A percentile compares a stretch with the other conserved stretches of the same genome.
phyloP scores from a whole-genome alignment of 92 coral and sea anemone genomes.

The Montipora capitata region DNA sequence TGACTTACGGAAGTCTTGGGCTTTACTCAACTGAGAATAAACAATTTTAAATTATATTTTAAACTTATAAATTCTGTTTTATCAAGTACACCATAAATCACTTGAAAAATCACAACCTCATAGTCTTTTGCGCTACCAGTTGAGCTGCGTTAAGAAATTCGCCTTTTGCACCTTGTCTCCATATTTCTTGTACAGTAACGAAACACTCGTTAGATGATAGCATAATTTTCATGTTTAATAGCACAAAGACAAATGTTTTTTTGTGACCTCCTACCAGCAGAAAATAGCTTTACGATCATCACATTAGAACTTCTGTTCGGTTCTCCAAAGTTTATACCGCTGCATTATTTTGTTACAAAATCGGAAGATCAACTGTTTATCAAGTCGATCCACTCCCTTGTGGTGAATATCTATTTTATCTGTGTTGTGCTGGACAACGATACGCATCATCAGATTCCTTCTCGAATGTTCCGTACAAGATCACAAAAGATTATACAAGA shows the following conservation, averaged over 20 bases:
- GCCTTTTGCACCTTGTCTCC: not conserved
- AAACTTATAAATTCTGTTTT: not conserved
- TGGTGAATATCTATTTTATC: slow-evolving; percentile 33
- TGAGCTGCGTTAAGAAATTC: not conserved
- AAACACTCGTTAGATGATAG: not conserved
- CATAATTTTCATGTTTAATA: slow-evolving; percentile 30
- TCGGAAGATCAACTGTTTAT: not conserved
- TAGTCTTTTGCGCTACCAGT: too few relatives aligned
- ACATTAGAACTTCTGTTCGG: slow-evolving; percentile 25
- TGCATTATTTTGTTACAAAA: slow-evolving; percentile 5
- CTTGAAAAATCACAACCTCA: not conserved
- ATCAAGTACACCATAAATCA: not conserved
- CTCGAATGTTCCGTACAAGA: slow-evolving; percentile 40
- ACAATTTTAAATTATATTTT: too few relatives aligned
- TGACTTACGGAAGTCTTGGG: too few relatives aligned
- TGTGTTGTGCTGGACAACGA: not conserved
- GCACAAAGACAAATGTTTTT: slow-evolving; percentile 28
- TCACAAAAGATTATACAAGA: slow-evolving; percentile 38
- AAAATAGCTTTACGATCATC: not conserved
- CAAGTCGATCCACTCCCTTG: not conserved
- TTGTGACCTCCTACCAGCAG: slow-evolving; percentile 27
- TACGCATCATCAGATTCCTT: slow-evolving; percentile 51
- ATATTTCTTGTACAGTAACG: slow-evolving; percentile 11
- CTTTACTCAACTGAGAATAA: too few relatives aligned
- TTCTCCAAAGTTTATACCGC: not conserved